Evolutionary conservation across 2,113 vertebrate genomes (phyloP), one percentile per base, ranked within the genome.

Genomic region (Anthoscopus minutus): DNA sequence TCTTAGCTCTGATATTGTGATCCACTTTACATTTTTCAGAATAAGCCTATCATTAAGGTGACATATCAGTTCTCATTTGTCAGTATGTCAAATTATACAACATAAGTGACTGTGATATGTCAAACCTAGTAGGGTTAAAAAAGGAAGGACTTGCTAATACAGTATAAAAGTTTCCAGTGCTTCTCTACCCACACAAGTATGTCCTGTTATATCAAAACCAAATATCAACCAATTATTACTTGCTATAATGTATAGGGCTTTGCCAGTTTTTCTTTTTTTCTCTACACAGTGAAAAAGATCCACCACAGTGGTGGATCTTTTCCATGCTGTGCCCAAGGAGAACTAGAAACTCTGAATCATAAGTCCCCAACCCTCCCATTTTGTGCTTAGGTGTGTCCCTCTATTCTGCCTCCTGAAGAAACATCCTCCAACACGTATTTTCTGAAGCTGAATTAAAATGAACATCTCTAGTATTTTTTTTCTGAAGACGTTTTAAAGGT

Each of bases 1-100:
- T 94, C 35, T 92, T 87, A 83, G 15, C 48, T 80, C 62, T 85
- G 66, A 78, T 95, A 91, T 48, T 93, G 88, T 78, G 22, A 94
- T 22, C 9, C 48, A 53, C 51, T 44, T 79, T 80, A 72, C 28
- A 94, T 81, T 94, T 96, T 93, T 94, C 72, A 92, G 54, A 44
- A 57, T 53, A 82, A 47, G 13, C 11, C 47, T 89, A 60, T 92
- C 80, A 67, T 95, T 86, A 92, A 86, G 82, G 79, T 78, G 66
- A 72, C 40, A 66, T 37, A 58, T 77, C 96, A 69, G 47, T 37
- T 91, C 54, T 81, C 44, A 86, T 94, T 95, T 95, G 64, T 89
- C 80, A 88, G 13, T 27, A 45, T 91, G 74, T 90, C 90, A 89
- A 65, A 95, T 77, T 92, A 70, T 22, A 78, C 50, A 81, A 51